phyloP scores from a whole-genome alignment of 2,797 vertebrate species.

The Lerista edwardsae region DNA sequence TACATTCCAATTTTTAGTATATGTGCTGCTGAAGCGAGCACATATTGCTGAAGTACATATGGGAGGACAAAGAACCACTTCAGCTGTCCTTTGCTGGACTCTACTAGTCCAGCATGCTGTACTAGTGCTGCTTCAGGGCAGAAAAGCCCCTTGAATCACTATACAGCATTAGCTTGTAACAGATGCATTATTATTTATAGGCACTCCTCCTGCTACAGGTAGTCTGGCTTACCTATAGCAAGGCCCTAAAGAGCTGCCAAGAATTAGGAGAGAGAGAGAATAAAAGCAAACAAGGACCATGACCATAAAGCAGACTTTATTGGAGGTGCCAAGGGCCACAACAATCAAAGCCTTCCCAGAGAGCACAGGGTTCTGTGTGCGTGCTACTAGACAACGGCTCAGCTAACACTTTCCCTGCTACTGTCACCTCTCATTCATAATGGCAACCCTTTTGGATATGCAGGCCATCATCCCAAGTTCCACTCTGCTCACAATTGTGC shows the following conservation, averaged over 20 bases:
- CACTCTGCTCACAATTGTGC: slow-evolving; percentile 26
- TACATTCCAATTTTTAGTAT: too few relatives aligned
- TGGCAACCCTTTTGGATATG: slow-evolving; percentile 6
- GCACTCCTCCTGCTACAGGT: neutral
- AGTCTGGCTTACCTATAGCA: neutral
- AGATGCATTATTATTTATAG: neutral
- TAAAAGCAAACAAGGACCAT: slow-evolving; percentile 33
- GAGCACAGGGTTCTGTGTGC: slow-evolving; percentile 65
- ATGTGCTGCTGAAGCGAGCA: too few relatives aligned
- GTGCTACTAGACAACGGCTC: slow-evolving; percentile 73
- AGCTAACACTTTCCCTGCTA: slow-evolving; percentile 54
- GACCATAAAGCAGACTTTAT: slow-evolving; percentile 73
- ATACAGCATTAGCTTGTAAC: neutral
- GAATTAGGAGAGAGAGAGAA: neutral
- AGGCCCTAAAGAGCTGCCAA: neutral
- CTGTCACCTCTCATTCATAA: slow-evolving; percentile 42
- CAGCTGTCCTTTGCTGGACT: neutral
- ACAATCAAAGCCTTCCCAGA: slow-evolving; percentile 41
- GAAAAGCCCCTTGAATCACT: neutral
- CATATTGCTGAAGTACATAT: neutral
- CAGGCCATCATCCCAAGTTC: neutral
- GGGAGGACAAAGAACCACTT: neutral
- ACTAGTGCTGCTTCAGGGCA: neutral
- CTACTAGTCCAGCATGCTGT: too few relatives aligned
- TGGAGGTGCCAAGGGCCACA: slow-evolving; percentile 72